Evolutionary conservation across 2,113 vertebrate genomes (phyloP).

Genomic region (Pteronura brasiliensis): DNA sequence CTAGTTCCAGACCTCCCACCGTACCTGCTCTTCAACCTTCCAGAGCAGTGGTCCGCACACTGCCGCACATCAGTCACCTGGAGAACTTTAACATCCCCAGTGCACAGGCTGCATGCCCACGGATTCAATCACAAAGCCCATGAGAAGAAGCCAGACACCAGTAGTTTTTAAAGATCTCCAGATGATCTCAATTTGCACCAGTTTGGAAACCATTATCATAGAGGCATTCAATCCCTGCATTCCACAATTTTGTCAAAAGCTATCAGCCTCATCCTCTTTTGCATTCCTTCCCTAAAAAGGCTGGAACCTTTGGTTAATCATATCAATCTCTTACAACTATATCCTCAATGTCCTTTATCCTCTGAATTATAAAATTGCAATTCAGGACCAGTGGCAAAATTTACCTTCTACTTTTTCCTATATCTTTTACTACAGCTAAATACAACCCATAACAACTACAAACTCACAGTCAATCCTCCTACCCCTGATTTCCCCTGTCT

Average conservation of each 20-base stretch:
- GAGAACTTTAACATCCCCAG: neutral
- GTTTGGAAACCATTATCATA: neutral
- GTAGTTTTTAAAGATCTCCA: neutral
- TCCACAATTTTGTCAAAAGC: neutral
- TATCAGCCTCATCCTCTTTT: neutral
- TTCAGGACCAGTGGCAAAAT: neutral
- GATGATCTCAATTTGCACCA: neutral
- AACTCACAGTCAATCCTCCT: neutral
- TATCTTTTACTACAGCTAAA: neutral
- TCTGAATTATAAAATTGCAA: neutral
- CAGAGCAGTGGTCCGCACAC: neutral
- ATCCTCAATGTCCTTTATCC: neutral
- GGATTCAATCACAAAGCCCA: neutral
- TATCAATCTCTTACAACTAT: neutral
- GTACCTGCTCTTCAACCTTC: neutral
- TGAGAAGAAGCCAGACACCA: neutral
- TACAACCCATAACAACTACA: neutral
- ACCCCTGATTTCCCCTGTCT: too few relatives aligned
- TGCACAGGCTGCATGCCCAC: fast-evolving
- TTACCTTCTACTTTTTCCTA: neutral
- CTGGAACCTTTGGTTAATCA: neutral
- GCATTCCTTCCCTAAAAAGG: neutral
- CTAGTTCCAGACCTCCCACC: neutral
- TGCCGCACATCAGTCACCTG: neutral
- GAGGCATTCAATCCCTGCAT: neutral